These are phyloP conservation scores for Catharus fuscescens DNA, from an alignment of 2,113 vertebrate species.

Conservation along the genomic window DNA sequence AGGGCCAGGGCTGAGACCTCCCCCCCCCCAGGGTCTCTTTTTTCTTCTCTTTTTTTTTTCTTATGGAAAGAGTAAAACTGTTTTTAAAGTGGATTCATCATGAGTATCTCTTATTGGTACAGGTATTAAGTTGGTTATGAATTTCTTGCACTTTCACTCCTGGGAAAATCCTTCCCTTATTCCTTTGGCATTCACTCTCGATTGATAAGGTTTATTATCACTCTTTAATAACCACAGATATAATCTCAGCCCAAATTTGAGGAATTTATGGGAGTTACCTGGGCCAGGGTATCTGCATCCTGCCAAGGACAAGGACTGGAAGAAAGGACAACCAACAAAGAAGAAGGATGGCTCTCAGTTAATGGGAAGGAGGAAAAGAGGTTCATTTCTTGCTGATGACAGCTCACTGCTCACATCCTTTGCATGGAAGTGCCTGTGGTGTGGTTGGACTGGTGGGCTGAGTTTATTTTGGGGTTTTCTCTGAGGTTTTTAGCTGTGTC, in stretches of 20 bases:
- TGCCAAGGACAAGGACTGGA: not conserved
- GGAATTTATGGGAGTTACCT: not conserved
- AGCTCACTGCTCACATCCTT: not conserved
- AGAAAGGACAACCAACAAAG: not conserved
- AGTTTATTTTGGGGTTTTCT: not conserved
- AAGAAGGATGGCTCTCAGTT: not conserved
- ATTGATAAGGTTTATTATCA: constrained; percentile 54
- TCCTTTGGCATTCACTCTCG: not conserved
- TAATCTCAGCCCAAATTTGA: constrained; percentile 14
- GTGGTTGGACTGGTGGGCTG: not conserved
- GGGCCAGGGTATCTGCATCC: not conserved
- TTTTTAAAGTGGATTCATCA: constrained; percentile 10
- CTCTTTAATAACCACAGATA: constrained; percentile 38
- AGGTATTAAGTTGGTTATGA: constrained; percentile 68
- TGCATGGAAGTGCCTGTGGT: not conserved
- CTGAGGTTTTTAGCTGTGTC: not conserved
- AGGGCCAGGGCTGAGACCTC: too few species aligned
- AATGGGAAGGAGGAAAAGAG: not conserved
- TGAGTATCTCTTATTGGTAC: constrained; percentile 21
- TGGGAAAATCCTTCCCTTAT: constrained; percentile 63
- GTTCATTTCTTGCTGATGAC: not conserved
- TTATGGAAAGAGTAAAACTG: not conserved
- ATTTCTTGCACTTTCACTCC: constrained; percentile 49
- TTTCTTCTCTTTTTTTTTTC: not conserved
- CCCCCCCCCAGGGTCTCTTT: not conserved